These are phyloP conservation scores for Hydriomena furcata DNA, from an alignment of 2,888 invertebrate species.

Conservation along the genomic window DNA sequence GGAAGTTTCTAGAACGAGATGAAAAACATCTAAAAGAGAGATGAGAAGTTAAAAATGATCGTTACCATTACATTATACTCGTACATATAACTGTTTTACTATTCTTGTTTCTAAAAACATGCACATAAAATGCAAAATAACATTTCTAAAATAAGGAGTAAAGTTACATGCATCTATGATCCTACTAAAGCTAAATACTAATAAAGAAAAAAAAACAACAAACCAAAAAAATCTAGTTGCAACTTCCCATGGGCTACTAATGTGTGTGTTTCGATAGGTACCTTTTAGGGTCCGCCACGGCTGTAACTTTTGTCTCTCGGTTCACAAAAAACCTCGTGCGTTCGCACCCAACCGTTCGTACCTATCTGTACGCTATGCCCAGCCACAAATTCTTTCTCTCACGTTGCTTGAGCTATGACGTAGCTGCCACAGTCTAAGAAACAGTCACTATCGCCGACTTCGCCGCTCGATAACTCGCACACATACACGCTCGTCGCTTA, in stretches of 20 bases:
- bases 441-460: neutral
- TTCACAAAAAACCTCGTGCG: neutral
- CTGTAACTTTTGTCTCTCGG: neutral
- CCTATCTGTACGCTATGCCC: neutral
- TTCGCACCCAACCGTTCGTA: conserved; percentile 2
- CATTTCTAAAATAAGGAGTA: no score
- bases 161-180: no score
- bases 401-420: conserved; percentile 1
- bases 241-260: neutral
- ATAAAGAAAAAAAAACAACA: neutral
- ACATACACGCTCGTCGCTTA: neutral
- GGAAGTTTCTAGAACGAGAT: neutral
- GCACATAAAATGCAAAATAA: no score
- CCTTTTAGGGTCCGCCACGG: conserved; percentile 18
- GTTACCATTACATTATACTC: no score
- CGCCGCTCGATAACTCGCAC: conserved; percentile 5
- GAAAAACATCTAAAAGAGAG: no score
- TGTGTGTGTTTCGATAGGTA: neutral
- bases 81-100: no score
- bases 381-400: neutral
- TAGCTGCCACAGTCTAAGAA: neutral
- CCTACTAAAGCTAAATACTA: neutral
- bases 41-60: no score
- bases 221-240: neutral
- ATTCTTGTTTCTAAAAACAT: no score